Base-by-base conservation (phyloP, 2,797 vertebrate species). In the Australoheros facetus region DNA sequence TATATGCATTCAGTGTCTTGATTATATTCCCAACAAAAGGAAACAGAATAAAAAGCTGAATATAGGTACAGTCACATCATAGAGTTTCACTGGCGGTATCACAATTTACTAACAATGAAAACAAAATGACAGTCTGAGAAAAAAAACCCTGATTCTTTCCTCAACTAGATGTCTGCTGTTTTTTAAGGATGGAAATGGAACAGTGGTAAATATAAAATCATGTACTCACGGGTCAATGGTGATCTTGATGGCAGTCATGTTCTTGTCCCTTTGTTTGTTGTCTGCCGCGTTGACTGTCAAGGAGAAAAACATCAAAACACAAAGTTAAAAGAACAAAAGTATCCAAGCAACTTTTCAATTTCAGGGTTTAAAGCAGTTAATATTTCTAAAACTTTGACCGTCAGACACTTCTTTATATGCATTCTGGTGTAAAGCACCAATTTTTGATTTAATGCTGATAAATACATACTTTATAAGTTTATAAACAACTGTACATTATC, bases 181-280 rank as follows among this genome's bases (percentile, higher is more conserved):
- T 16, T 45, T 45, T 45, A 2, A 45, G 16, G 42, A 45, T 45
- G 4, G 42, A 42, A 13, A 42, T 13, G 13, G 4, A 45, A 14
- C 3, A 37, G 1, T 11, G 5, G 2, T 62, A n/a, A 42, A 16
- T 21, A 45, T 21, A 56, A 66, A 10, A n/a, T 19, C 2, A 71
- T 62, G 74, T 85, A 98, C 98, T 98, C 94, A 99, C 98, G 97
- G 96, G 92, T 99, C 98, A 86, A 99, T 97, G 91, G 95, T 97
- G 95, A 99, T 97, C 96, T 99, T 99, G 87, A 99, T 99, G 91
- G 94, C 95, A 32, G 95, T 95, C 98, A 99, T 99, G 93, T 97
- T 97, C 95, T 99, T 99, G 95, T 99, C 98, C 85, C 98, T 96
- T 91, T 99, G 98, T 88, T 99, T 99, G 95, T 99, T 99, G 93